These are phyloP conservation scores for Clarias gariepinus DNA, from an alignment of 2,113 vertebrate species.

Conservation along the genomic window DNA sequence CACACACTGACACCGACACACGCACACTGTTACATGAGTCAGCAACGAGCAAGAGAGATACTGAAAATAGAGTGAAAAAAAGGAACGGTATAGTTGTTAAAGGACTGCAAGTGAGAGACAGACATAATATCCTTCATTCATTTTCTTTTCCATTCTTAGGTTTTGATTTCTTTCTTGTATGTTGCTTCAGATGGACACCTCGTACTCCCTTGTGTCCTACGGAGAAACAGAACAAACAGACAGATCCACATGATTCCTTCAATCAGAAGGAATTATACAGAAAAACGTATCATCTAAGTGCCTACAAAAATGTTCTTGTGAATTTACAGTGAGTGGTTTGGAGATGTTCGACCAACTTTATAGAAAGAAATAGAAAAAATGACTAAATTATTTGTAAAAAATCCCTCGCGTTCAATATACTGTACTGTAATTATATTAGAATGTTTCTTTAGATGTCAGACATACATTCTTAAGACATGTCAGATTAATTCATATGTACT, in stretches of 20 bases:
- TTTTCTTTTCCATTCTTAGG: conserved; percentile 45
- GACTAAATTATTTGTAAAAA: background rate
- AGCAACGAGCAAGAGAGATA: conserved; percentile 45
- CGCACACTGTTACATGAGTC: conserved; percentile 33
- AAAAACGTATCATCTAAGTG: background rate
- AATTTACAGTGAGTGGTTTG: background rate
- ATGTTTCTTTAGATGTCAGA: background rate
- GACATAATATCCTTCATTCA: conserved; percentile 52
- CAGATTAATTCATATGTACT: background rate
- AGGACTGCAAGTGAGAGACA: conserved; percentile 55
- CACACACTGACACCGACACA: conserved; percentile 19
- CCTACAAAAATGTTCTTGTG: background rate
- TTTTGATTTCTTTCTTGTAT: conserved; percentile 40
- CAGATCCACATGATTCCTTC: conserved; percentile 27
- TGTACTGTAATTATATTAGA: background rate
- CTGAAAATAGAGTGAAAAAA: conserved; percentile 39
- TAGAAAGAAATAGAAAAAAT: background rate
- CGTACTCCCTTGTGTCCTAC: conserved; percentile 88
- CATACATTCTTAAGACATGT: background rate
- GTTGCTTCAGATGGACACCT: conserved; percentile 84
- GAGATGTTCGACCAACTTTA: background rate
- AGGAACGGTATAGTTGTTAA: conserved; percentile 25
- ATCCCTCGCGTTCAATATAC: no score
- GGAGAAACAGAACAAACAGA: conserved; percentile 33
- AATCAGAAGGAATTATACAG: background rate